Conservation (phyloP, 2,888 invertebrate genomes). For the Drosophila sordidula region DNA sequence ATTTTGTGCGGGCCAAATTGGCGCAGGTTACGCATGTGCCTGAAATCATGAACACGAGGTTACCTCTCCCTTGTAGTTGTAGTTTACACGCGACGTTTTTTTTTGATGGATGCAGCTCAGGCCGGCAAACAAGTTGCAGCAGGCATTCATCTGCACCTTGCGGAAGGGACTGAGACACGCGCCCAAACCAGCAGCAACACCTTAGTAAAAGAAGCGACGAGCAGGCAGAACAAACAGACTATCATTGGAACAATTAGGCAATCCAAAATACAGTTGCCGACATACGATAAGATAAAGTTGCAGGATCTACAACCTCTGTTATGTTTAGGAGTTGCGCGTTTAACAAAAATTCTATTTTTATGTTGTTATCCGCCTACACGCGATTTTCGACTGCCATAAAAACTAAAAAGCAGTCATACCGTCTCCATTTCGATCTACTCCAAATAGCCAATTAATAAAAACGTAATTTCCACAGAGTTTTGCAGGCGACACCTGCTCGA, state of each 20-base stretch:
- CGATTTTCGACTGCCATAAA: conserved; percentile 68
- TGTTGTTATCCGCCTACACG: conserved; percentile 60
- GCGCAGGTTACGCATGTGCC: conserved; percentile 77
- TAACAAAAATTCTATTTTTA: conserved; percentile 44
- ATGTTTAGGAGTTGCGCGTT: conserved; percentile 34
- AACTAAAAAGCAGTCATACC: conserved; percentile 20
- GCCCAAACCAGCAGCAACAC: conserved; percentile 32
- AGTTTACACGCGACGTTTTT: conserved; percentile 62
- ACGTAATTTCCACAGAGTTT: conserved; percentile 59
- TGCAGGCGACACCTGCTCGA: conserved; percentile 65
- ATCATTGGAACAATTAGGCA: conserved; percentile 60
- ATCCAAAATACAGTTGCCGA: conserved; percentile 68
- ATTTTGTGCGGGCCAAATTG: conserved; percentile 71
- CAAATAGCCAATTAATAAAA: conserved; percentile 77
- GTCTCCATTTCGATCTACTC: conserved; percentile 19
- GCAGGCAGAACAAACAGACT: conserved; percentile 35
- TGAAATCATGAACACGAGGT: conserved; percentile 65
- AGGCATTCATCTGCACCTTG: conserved; percentile 67
- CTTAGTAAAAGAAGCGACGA: conserved; percentile 18
- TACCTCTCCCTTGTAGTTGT: conserved; percentile 27
- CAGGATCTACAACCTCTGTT: conserved; percentile 24
- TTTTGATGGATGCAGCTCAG: conserved; percentile 64
- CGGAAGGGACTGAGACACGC: conserved; percentile 50
- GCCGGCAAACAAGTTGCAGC: conserved; percentile 60
- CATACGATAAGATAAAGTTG: conserved; percentile 68